A percentile compares a stretch with the other conserved stretches of the same genome.
phyloP scores from a whole-genome alignment of 2,113 vertebrate species.

The Camarhynchus parvulus region DNA sequence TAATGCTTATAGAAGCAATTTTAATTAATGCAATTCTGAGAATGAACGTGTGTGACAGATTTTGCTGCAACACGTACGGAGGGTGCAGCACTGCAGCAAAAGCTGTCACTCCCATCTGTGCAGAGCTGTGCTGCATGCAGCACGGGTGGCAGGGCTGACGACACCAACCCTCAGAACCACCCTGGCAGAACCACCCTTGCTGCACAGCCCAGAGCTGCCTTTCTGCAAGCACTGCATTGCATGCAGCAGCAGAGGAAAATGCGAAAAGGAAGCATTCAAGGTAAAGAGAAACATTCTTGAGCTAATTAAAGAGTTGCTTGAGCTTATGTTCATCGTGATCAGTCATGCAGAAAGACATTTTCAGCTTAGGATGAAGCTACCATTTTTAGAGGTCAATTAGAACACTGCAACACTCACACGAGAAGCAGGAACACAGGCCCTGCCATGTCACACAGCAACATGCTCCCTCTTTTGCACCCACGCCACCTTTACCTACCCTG shows the following conservation, averaged over 20 bases:
- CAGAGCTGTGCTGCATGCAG: background rate
- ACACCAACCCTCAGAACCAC: background rate
- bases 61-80: background rate
- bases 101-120: background rate
- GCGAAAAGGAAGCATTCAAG: background rate
- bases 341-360: background rate
- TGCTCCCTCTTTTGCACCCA: background rate
- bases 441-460: fast-evolving
- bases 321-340: background rate
- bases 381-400: background rate
- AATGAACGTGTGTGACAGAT: background rate
- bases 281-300: background rate
- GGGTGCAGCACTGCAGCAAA: slow-evolving; percentile 69
- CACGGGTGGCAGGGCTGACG: background rate
- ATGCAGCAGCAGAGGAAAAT: background rate
- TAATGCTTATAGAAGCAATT: background rate
- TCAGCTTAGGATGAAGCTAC: background rate
- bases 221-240: background rate
- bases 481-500: background rate
- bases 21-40: background rate
- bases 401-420: background rate
- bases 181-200: background rate
- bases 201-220: background rate
- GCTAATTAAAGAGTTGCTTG: background rate
- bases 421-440: fast-evolving